Evolutionary conservation across 2,113 vertebrate species (phyloP).

Genomic region (Clarias magur): DNA sequence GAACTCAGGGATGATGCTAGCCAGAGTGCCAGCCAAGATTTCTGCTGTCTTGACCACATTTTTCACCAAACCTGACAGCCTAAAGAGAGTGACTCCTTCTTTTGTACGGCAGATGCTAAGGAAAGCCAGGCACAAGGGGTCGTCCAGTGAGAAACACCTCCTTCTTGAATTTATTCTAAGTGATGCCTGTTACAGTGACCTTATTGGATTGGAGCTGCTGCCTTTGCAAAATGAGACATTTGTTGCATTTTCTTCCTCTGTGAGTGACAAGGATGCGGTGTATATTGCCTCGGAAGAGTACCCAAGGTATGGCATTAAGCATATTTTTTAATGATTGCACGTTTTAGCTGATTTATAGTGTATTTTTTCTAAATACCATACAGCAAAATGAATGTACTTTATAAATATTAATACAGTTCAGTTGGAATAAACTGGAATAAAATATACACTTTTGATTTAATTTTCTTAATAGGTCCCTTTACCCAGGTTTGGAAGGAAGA

Average conservation of each 20-base stretch:
- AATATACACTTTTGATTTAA: neutral
- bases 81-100: conserved; percentile 84
- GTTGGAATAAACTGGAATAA: neutral
- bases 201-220: conserved; percentile 91
- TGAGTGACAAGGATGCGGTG: conserved; percentile 87
- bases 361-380: neutral
- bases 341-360: neutral
- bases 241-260: conserved; percentile 85
- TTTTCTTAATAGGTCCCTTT: conserved; percentile 78
- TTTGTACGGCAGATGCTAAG: conserved; percentile 85
- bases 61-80: conserved; percentile 61
- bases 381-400: neutral
- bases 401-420: neutral
- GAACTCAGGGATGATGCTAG: conserved; percentile 88
- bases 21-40: conserved; percentile 81
- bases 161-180: conserved; percentile 89
- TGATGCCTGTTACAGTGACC: conserved; percentile 86
- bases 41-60: conserved; percentile 76
- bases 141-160: conserved; percentile 80
- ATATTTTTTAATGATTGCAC: neutral
- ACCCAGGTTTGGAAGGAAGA: conserved; percentile 90
- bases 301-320: conserved; percentile 80
- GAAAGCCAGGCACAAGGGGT: conserved; percentile 78
- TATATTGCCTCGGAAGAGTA: conserved; percentile 91
- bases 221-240: conserved; percentile 88